These are phyloP conservation scores for Athrips mouffetella DNA, from an alignment of 2,888 invertebrate genomes.

Conservation along the genomic window DNA sequence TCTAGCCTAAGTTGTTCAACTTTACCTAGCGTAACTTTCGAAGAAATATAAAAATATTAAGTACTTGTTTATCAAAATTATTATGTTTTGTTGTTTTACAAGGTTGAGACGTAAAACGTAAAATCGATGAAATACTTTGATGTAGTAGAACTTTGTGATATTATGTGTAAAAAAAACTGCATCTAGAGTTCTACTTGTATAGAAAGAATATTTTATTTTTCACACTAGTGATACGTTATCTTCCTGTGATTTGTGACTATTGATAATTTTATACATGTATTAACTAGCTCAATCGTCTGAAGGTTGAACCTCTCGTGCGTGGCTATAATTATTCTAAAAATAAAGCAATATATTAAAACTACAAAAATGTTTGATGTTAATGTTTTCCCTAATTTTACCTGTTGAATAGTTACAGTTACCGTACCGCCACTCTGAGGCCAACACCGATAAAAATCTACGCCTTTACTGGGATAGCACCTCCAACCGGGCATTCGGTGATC, in stretches of 20 bases:
- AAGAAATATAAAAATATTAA: too few species aligned
- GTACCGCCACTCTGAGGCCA: too few species aligned
- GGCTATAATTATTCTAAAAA: conserved; percentile 71
- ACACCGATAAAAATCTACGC: too few species aligned
- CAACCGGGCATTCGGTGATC: too few species aligned
- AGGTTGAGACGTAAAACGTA: neutral
- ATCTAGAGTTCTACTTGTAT: conserved; percentile 40
- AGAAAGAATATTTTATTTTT: conserved; percentile 52
- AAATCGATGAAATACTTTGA: conserved; percentile 12
- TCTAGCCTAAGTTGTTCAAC: conserved; percentile 53
- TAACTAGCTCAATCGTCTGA: conserved; percentile 63
- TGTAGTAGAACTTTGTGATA: conserved; percentile 56
- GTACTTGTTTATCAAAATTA: neutral
- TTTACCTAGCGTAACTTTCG: too few species aligned
- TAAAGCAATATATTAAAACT: conserved; percentile 65
- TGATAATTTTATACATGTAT: conserved; percentile 65
- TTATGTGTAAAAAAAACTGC: conserved; percentile 44
- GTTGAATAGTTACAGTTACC: too few species aligned
- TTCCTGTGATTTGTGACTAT: conserved; percentile 75
- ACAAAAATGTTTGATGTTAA: too few species aligned
- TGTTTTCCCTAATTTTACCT: too few species aligned
- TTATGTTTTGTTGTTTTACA: neutral
- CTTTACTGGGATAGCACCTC: too few species aligned
- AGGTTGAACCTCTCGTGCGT: conserved; percentile 61
- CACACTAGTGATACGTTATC: conserved; percentile 56